Evolutionary conservation across 2,113 vertebrate genomes (phyloP), one percentile per base, ranked within the genome.

Genomic region (Brachypodius melanocephalos): DNA sequence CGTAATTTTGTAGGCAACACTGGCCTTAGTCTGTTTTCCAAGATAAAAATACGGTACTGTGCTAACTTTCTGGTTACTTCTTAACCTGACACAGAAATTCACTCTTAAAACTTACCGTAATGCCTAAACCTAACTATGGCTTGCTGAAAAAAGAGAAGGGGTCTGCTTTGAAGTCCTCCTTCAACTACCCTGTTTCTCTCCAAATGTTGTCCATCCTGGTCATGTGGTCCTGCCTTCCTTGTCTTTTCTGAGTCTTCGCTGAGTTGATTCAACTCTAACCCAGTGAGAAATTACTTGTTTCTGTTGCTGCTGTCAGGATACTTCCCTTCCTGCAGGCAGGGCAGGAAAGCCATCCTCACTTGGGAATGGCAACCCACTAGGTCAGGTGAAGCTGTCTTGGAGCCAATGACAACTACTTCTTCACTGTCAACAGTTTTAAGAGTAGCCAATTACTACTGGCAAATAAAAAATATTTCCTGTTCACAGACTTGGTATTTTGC

Each of bases 391-490:
- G 74, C 66, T 88, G 82, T 79, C 62, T 36, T 45, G 59, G 45
- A 82, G 90, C 93, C 93, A 94, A 61, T 2, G 21, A 89, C 74
- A 94, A 91, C 91, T 57, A 85, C 61, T 34, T 79, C 40, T 79
- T 72, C 69, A 54, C 52, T 85, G 79, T n/a, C 1, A 9, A 61
- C 2, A 4, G 69, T 88, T 91, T 94, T 79, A 93, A 79, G 62
- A 91, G 69, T 17, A 89, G 90, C 85, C 85, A 96, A 7, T 93
- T 88, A 82, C n/a, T 91, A 61, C 62, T 76, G 88, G 90, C 92
- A 95, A 91, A 95, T 91, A 91, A 95, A 85, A 93, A 91, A 68
- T 34, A 42, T 42, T 95, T 90, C 78, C 85, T 69, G 54, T 76
- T 91, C 81, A 65, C 12, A 89, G 40, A 88, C 62, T 88, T 89